Conservation (phyloP, 2,113 vertebrate genomes). For the Ovis canadensis region DNA sequence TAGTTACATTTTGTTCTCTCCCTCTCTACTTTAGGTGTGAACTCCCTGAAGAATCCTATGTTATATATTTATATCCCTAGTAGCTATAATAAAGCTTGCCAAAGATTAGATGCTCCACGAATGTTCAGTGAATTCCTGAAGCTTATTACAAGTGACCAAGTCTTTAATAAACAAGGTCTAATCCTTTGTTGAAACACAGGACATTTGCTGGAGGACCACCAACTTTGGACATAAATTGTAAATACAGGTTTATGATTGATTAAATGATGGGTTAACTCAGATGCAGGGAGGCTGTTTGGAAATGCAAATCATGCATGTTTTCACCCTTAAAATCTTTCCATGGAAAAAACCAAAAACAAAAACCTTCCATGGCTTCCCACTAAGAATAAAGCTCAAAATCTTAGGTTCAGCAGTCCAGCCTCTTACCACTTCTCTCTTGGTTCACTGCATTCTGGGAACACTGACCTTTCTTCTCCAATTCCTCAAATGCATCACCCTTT, state of each 20-base stretch:
- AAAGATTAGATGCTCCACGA: neutral
- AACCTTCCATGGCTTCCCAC: neutral
- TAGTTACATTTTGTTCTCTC: neutral
- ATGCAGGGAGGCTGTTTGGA: neutral
- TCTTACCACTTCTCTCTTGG: neutral
- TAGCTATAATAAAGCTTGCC: neutral
- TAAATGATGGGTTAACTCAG: slow-evolving; percentile 4
- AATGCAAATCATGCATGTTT: neutral
- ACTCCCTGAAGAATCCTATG: neutral
- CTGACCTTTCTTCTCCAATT: neutral
- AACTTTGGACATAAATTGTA: neutral
- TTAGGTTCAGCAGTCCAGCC: neutral
- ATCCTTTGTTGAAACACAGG: neutral
- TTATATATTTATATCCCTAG: neutral
- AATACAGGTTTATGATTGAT: neutral
- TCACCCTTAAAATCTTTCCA: neutral
- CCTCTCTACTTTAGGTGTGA: neutral
- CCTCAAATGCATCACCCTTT: neutral
- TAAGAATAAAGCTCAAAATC: neutral
- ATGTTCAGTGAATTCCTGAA: neutral
- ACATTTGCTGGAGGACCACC: neutral
- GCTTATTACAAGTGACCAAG: neutral
- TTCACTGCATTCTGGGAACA: neutral
- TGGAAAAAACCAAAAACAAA: neutral
- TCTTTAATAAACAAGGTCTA: slow-evolving; percentile 8